A percentile compares a stretch with the other conserved stretches of the same genome.
Conservation (phyloP, 1,140 invertebrate genomes). For the Pteromalus puparum region DNA sequence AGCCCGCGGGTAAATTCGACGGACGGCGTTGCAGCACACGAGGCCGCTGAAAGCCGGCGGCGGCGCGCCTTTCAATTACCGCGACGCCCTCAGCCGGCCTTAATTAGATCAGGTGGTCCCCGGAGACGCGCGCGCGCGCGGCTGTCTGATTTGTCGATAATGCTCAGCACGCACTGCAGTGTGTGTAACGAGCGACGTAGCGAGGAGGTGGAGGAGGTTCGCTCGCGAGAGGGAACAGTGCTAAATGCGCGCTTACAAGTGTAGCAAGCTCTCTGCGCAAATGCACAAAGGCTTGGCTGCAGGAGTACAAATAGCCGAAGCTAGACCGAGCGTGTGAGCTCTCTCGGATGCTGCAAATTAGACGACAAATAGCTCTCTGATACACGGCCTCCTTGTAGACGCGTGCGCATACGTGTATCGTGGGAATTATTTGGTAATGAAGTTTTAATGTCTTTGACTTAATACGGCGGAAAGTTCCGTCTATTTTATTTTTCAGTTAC, state of each 20-base stretch:
- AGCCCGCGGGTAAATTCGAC: constrained; percentile 5
- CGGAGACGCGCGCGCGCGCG: neutral
- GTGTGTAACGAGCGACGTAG: neutral
- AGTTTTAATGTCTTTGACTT: no score
- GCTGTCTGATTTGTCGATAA: constrained; percentile 40
- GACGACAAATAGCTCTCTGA: neutral
- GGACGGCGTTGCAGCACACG: neutral
- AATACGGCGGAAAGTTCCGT: no score
- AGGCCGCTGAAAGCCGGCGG: neutral
- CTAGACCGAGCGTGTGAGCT: neutral
- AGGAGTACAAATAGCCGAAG: neutral
- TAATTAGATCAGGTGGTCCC: constrained; percentile 41
- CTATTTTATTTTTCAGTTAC: no score
- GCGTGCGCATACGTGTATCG: no score
- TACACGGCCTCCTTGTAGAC: no score
- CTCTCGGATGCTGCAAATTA: neutral
- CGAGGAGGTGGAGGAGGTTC: no score
- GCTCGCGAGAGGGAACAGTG: neutral
- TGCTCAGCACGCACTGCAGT: neutral
- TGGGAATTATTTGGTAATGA: no score
- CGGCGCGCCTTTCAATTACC: constrained; percentile 40
- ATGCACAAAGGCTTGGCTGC: neutral
- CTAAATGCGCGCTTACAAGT: neutral
- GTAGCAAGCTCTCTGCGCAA: neutral
- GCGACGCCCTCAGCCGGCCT: neutral